Base-by-base conservation (phyloP, 2,888 invertebrate species). In the Panzeria rudis region DNA sequence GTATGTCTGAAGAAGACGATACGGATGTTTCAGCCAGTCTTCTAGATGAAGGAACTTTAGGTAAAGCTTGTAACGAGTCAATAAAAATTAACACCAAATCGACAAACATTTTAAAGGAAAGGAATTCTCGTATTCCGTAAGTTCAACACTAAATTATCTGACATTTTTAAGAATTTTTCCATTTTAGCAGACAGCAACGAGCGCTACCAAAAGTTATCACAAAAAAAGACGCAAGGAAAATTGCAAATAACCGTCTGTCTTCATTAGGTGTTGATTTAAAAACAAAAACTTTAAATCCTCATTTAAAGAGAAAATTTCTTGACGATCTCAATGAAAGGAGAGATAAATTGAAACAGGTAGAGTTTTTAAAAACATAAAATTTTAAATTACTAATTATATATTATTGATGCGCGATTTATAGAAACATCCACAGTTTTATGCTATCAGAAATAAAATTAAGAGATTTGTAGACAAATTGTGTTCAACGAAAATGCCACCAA, bases 381-480 rank as follows among this genome's bases (percentile, higher is more conserved):
- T n/a, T n/a, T 35, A 20, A 25, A 44, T 25, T 9, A 23, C 3
- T 23, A 9, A 8, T 23, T 5, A 23, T 3, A 52, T 44, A 2
- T 38, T 11, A 11, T 23, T 52, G 6, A 52, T n/a, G 1, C 32
- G 15, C 2, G 6, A 25, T 9, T 13, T 1, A 1, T 62, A 0
- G 90, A 89, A 89, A 75, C 82, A 89, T 85, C 89, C 90, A 0
- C 82, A 89, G 11, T 92, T 90, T 83, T 89, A 89, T 83, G 88
- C 88, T 3, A 91, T 90, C 3, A 89, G 92, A 35, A 91, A 89
- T 83, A 90, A 89, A 73, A 89, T 92, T 17, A 89, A 89, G 5
- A 89, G 89, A 66, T 88, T 90, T 61, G 89, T 92, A 5, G 90
- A 91, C 4, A 91, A 90, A 23, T 86, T 91, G 0, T 89, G 90